These are phyloP conservation scores for Drosophila testacea DNA, from an alignment of 2,888 invertebrate species.

Conservation along the genomic window DNA sequence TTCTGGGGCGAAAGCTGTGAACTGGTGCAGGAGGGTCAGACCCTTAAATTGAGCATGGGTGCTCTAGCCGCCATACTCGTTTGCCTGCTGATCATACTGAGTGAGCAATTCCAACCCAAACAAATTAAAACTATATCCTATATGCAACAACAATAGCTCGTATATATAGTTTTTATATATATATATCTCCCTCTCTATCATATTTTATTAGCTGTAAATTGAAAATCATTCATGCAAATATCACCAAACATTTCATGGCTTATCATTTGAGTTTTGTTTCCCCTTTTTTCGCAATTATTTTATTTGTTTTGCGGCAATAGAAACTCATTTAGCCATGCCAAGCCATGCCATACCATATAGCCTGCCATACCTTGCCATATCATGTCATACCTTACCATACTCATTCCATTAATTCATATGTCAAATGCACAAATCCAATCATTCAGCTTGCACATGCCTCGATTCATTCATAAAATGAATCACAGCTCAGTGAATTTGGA, in stretches of 20 bases:
- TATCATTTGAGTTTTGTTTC: slow-evolving; percentile 42
- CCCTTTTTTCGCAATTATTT: slow-evolving; percentile 22
- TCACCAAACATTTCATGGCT: slow-evolving; percentile 28
- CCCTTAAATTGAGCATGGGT: slow-evolving; percentile 97
- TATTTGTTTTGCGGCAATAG: slow-evolving; percentile 32
- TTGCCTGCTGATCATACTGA: slow-evolving; percentile 97
- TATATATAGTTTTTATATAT: slow-evolving; percentile 25
- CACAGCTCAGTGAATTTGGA: slow-evolving; percentile 53
- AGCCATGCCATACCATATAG: slow-evolving; percentile 2
- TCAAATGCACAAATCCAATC: slow-evolving; percentile 62
- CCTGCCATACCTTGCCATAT: background rate
- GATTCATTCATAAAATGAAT: slow-evolving; percentile 44
- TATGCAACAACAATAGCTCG: slow-evolving; percentile 44
- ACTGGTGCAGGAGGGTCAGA: slow-evolving; percentile 96
- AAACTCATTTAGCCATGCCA: slow-evolving; percentile 43
- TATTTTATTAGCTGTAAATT: slow-evolving; percentile 50
- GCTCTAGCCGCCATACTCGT: slow-evolving; percentile 98
- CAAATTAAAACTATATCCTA: slow-evolving; percentile 3
- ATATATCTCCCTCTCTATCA: background rate
- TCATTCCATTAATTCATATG: slow-evolving; percentile 28
- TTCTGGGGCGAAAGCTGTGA: slow-evolving; percentile 98
- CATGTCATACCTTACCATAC: slow-evolving; percentile 10
- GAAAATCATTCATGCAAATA: slow-evolving; percentile 42
- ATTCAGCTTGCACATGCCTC: slow-evolving; percentile 48
- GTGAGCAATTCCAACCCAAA: slow-evolving; percentile 89